Base-by-base conservation (phyloP, 2,888 invertebrate species). In the Toxonevra muliebris region DNA sequence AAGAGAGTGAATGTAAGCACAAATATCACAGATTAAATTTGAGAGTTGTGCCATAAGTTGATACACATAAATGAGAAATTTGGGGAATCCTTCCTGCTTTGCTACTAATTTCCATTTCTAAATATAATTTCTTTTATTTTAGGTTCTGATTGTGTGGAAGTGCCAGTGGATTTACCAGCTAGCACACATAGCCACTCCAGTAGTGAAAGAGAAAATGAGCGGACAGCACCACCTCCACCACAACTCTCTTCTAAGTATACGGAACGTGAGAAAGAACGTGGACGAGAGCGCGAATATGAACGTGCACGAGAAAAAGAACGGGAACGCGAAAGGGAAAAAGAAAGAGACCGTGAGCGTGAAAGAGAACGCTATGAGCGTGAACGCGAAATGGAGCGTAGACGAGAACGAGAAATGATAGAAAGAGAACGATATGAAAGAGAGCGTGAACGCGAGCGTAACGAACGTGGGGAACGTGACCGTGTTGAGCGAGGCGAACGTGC, bases 61-160 rank as follows among this genome's bases (percentile, higher is more conserved):
- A 30, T n/a, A n/a, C n/a, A n/a, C n/a, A n/a, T n/a, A n/a, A n/a
- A n/a, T n/a, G n/a, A n/a, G n/a, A n/a, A n/a, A n/a, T 30, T 30
- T 30, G 30, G 30, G 30, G 30, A 30, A 30, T 4, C 30, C 30
- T 30, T 30, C 30, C 2, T 30, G 30, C 30, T 7, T 30, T 30
- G 30, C 30, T 30, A 30, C 30, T 30, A 30, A 30, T 30, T 30
- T 7, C 30, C 30, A 30, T 30, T 4, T 7, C 30, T 30, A 30
- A 30, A 30, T 30, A 30, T 30, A 30, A 58, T 48, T 69, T 48
- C 62, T 73, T 73, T 61, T 60, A 69, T 84, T 84, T 52, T 75
- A 85, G 85, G 85, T 77, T 86, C 86, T 2, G 86, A 86, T 76
- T 85, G 85, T 62, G 79, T 86, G 40, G 85, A 85, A 74, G 85